Percentiles rank a stretch among this genome's conserved stretches.
These are phyloP conservation scores for Drosophila grimshawi DNA, from an alignment of 1,140 invertebrate genomes.

Conservation along the genomic window DNA sequence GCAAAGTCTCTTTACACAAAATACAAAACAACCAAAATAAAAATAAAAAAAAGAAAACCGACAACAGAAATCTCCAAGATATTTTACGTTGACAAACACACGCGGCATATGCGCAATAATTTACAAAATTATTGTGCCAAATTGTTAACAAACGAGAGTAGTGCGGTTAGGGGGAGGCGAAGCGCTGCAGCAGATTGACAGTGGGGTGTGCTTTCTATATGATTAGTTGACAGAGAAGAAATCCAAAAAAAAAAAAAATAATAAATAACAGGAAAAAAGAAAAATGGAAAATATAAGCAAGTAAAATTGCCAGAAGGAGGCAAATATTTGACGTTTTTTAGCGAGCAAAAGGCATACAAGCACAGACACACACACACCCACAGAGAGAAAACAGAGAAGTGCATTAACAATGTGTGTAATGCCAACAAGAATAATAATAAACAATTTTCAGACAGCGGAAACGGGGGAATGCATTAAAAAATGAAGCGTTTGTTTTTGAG, in stretches of 20 bases:
- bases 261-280: conserved; percentile 22
- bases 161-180: not conserved
- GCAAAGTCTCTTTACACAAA: conserved; percentile 29
- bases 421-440: conserved; percentile 22
- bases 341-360: not conserved
- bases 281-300: conserved; percentile 31
- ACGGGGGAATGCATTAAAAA: conserved; percentile 15
- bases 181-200: conserved; percentile 19
- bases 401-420: conserved; percentile 30
- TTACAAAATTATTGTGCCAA: conserved; percentile 68
- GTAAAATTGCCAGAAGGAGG: conserved; percentile 19
- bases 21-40: not conserved
- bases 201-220: conserved; percentile 65
- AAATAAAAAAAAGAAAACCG: not conserved
- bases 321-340: conserved; percentile 35
- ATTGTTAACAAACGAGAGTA: conserved; percentile 22
- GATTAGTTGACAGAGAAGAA: conserved; percentile 71
- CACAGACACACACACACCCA: not conserved
- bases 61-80: conserved; percentile 8
- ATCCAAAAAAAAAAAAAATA: conserved; percentile 5
- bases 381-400: conserved; percentile 8
- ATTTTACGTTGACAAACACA: conserved; percentile 62
- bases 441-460: conserved; percentile 1
- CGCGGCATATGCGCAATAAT: conserved; percentile 76
- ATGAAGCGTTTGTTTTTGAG: not conserved